These are phyloP conservation scores for Oryzias sinensis DNA, from an alignment of 2,797 vertebrate species.

Conservation along the genomic window DNA sequence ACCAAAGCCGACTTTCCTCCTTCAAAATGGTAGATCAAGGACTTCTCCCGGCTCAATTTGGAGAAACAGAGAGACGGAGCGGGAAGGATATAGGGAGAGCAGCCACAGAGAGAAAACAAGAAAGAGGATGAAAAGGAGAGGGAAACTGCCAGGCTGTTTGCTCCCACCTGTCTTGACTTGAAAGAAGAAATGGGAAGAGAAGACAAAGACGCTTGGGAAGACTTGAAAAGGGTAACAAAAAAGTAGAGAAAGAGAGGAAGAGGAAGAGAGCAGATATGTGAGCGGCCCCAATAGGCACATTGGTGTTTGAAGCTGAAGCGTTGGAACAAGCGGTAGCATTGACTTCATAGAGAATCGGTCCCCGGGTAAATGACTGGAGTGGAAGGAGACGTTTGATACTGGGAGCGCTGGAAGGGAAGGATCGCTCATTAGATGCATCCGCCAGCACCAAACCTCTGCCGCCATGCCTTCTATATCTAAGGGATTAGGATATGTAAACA, in stretches of 20 bases:
- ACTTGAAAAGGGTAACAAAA: constrained; percentile 64
- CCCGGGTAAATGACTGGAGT: constrained; percentile 69
- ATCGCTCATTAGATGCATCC: constrained; percentile 70
- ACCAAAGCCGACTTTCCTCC: constrained; percentile 46
- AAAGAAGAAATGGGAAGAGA: constrained; percentile 58
- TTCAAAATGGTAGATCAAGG: constrained; percentile 66
- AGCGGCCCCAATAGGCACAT: constrained; percentile 71
- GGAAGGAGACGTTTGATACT: constrained; percentile 74
- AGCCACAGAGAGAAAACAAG: constrained; percentile 52
- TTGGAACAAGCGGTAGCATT: constrained; percentile 66
- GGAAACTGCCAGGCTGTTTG: constrained; percentile 71
- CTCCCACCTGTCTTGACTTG: constrained; percentile 74
- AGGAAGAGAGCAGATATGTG: constrained; percentile 65
- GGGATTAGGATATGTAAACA: constrained; percentile 65
- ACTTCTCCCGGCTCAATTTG: constrained; percentile 61
- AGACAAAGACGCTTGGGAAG: constrained; percentile 72
- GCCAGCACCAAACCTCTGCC: constrained; percentile 45
- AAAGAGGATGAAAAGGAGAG: constrained; percentile 57
- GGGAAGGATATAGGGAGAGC: constrained; percentile 30
- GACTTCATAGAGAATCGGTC: constrained; percentile 72
- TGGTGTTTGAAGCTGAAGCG: constrained; percentile 66
- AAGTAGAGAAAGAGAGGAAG: constrained; percentile 57
- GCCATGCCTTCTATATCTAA: constrained; percentile 35
- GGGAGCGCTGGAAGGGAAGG: constrained; percentile 66
- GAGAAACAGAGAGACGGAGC: constrained; percentile 40